Evolutionary conservation across 2,888 invertebrate genomes (phyloP).

Genomic region (Gari tellinella): DNA sequence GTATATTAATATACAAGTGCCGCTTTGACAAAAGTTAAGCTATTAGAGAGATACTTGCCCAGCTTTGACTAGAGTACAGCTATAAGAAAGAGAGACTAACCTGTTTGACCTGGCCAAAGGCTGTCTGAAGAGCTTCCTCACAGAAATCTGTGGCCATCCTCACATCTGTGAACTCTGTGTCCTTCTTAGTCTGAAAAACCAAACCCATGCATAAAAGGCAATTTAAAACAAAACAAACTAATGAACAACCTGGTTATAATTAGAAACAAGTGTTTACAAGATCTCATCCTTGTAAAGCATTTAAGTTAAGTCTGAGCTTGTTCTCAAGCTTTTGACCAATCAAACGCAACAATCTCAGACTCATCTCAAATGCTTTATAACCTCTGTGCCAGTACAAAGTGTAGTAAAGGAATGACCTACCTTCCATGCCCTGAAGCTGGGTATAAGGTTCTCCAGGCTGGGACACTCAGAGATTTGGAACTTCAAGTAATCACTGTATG

Average conservation of each 20-base stretch:
- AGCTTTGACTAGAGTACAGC: neutral
- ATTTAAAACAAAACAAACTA: neutral
- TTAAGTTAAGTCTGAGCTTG: too few species aligned
- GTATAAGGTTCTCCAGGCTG: constrained; percentile 62
- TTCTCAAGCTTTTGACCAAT: too few species aligned
- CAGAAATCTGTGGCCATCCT: constrained; percentile 69
- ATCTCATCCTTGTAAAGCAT: too few species aligned
- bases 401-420: constrained; percentile 43
- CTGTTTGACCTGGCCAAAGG: constrained; percentile 61
- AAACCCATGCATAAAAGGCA: neutral
- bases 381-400: too few species aligned
- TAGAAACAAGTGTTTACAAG: neutral
- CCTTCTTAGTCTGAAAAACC: constrained; percentile 68
- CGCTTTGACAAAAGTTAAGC: too few species aligned
- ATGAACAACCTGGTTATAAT: neutral
- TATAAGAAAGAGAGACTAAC: constrained; percentile 34
- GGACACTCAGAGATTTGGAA: constrained; percentile 63
- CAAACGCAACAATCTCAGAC: too few species aligned
- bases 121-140: constrained; percentile 62
- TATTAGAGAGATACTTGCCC: too few species aligned
- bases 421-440: constrained; percentile 75
- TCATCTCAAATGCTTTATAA: too few species aligned
- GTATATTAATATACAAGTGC: too few species aligned
- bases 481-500: constrained; percentile 65
- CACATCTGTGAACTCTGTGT: constrained; percentile 66